Conservation (phyloP, 2,888 invertebrate species). For the Aporophyla lueneburgensis region DNA sequence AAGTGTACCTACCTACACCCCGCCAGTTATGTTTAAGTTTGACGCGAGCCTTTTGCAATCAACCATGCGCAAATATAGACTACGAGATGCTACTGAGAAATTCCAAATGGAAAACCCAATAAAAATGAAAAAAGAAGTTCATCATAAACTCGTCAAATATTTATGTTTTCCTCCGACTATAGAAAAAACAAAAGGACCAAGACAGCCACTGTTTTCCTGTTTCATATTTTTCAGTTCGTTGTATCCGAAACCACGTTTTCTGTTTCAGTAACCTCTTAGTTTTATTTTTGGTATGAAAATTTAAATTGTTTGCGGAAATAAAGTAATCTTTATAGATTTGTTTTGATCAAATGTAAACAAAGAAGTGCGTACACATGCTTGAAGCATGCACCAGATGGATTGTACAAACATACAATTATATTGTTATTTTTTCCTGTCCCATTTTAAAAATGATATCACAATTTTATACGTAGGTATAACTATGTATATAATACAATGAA, state of each 20-base stretch:
- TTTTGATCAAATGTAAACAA: not conserved
- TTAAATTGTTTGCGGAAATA: not conserved
- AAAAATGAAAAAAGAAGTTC: not conserved
- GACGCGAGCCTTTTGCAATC: no score
- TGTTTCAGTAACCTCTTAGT: not conserved
- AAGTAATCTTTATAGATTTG: not conserved
- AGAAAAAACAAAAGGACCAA: slow-evolving; percentile 8
- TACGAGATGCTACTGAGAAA: no score
- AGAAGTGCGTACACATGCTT: not conserved
- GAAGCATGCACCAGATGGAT: not conserved
- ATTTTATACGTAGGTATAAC: not conserved
- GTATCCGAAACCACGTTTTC: not conserved
- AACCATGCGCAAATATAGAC: no score
- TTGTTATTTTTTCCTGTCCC: slow-evolving; percentile 17
- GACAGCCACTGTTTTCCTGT: not conserved
- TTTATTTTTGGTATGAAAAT: not conserved
- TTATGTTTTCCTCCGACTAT: not conserved
- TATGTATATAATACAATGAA: not conserved
- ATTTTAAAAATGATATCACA: not conserved
- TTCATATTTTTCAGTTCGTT: slow-evolving; percentile 3
- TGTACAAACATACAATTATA: not conserved
- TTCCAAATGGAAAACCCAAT: no score
- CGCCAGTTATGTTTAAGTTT: no score
- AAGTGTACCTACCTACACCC: no score
- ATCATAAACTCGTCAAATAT: not conserved